Conservation (phyloP, 2,113 vertebrate genomes). For the Rousettus leschenaultii region DNA sequence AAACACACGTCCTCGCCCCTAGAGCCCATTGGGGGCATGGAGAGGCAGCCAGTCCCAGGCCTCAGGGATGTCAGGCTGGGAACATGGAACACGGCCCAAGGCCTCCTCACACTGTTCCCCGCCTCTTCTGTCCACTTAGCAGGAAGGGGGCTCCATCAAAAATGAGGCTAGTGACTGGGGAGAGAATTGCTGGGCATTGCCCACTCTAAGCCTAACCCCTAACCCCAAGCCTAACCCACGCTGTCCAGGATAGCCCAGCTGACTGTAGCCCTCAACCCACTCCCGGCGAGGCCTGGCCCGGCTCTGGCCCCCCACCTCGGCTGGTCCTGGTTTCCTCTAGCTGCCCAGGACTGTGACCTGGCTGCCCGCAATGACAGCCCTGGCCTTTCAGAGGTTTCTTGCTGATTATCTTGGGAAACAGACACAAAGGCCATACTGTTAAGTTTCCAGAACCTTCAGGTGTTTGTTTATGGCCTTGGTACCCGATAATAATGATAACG, state of each 20-base stretch:
- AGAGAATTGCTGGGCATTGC: background rate
- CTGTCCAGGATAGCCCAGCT: background rate
- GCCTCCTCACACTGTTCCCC: background rate
- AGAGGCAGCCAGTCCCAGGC: background rate
- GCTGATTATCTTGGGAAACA: background rate
- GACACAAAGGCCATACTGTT: background rate
- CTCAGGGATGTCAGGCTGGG: background rate
- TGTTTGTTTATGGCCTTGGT: background rate
- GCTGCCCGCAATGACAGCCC: background rate
- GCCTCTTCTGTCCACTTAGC: background rate
- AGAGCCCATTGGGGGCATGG: accelerated
- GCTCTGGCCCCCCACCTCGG: too few relatives aligned
- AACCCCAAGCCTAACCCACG: background rate
- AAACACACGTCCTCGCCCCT: background rate
- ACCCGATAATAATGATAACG: background rate
- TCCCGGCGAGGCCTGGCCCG: too few relatives aligned
- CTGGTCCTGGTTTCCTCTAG: background rate
- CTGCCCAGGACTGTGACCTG: background rate
- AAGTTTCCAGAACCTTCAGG: background rate
- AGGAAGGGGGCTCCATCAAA: background rate
- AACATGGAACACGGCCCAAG: background rate
- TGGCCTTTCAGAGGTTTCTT: background rate
- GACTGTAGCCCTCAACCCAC: background rate
- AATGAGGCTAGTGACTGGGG: background rate
- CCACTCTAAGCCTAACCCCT: background rate